A percentile compares a stretch with the other conserved stretches of the same genome.
Evolutionary conservation across 2,888 invertebrate species (phyloP).

Genomic region (Coenonympha glycerion): DNA sequence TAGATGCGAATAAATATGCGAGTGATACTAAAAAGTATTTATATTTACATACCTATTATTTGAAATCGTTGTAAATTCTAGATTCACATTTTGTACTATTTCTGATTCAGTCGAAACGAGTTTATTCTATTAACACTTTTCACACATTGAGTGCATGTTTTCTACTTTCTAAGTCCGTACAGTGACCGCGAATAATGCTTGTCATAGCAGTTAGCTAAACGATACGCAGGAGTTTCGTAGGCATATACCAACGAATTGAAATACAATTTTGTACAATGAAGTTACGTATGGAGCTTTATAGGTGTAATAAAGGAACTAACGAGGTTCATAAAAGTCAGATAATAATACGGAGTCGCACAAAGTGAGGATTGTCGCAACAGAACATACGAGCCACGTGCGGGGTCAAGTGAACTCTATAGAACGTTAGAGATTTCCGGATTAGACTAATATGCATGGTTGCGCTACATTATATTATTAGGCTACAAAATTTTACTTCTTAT

Average conservation of each 20-base stretch:
- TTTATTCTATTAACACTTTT: too few relatives aligned
- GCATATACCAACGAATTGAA: not conserved
- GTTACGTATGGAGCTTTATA: not conserved
- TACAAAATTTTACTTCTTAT: not conserved
- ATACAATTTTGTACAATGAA: not conserved
- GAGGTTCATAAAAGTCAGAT: not conserved
- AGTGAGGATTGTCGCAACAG: not conserved
- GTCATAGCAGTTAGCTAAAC: too few relatives aligned
- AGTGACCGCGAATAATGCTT: not conserved
- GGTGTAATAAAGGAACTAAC: not conserved
- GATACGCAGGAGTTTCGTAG: not conserved
- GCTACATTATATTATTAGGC: not conserved
- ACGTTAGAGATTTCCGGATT: slow-evolving; percentile 4
- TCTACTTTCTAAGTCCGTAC: too few relatives aligned
- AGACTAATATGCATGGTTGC: not conserved
- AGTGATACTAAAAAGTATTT: too few relatives aligned
- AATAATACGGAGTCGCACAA: not conserved
- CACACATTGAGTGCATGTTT: too few relatives aligned
- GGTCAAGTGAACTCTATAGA: slow-evolving; percentile 2
- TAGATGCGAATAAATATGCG: too few relatives aligned
- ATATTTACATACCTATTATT: too few relatives aligned
- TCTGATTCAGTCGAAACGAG: too few relatives aligned
- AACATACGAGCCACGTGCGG: not conserved
- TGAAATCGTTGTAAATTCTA: too few relatives aligned
- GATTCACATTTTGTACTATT: too few relatives aligned